Base-by-base conservation (phyloP, 2,797 vertebrate genomes). In the Silurus aristotelis region DNA sequence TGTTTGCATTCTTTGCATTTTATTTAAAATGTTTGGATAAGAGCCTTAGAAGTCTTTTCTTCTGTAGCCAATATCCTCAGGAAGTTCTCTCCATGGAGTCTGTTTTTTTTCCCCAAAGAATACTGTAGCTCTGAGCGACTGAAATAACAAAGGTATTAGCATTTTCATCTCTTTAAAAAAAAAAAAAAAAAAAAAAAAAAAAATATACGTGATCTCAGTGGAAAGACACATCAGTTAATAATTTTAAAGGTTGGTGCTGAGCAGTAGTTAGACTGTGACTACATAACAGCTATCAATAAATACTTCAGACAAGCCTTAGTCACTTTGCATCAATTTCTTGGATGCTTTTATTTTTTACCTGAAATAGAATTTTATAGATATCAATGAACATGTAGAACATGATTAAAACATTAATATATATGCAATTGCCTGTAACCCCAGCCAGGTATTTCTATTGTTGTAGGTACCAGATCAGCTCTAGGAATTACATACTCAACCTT, bases 381-480 rank as follows among this genome's bases (percentile, higher is more conserved):
- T 6, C 25, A 70, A 66, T 83, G n/a, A 75, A 64, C 52, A 76
- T 73, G 79, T 64, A 68, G 66, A 81, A 85, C 79, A 80, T 63
- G 52, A 52, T n/a, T 15, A 48, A 61, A n/a, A 85, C 15, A 9
- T 77, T 83, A 85, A 77, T 66, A 64, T 87, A 48, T 55, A 46
- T 17, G 58, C 22, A 46, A 78, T 87, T 84, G 82, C 63, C 52
- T 82, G 64, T 76, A 82, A 55, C 66, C 60, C 14, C 52, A 79
- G 52, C 55, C 84, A 85, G 79, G 64, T 87, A 84, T 88, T 88
- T 84, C 73, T 87, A 80, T 87, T 84, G 64, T 80, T 81, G 75
- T 83, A 61, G 46, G 48, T 85, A 63, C n/a, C 78, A 80, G 80
- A 80, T 73, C 68, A 63, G 31, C 82, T 77, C 72, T 79, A 66